Percentiles rank a stretch among this genome's conserved stretches.
Conservation (phyloP, 1,140 invertebrate species). For the Ctenoplectra terminalis region DNA sequence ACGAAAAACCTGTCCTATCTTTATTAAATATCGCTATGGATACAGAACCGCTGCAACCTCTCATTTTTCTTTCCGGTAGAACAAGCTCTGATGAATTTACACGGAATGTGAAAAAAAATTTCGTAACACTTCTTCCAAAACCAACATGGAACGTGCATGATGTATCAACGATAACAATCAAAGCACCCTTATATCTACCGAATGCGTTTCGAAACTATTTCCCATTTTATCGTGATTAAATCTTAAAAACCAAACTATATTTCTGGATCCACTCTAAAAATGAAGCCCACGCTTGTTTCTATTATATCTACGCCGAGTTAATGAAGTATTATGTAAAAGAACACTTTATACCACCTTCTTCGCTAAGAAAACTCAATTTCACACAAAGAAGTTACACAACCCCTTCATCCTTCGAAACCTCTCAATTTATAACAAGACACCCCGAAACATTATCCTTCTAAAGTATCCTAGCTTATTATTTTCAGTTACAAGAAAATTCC, state of each 20-base stretch:
- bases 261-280: neutral
- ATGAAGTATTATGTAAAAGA: too few relatives aligned
- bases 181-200: neutral
- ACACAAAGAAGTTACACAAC: too few relatives aligned
- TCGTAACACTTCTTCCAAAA: neutral
- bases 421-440: too few relatives aligned
- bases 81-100: neutral
- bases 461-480: too few relatives aligned
- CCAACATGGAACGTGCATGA: neutral
- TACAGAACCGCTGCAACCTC: neutral
- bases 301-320: too few relatives aligned
- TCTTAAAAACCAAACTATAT: neutral
- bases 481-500: too few relatives aligned
- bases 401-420: too few relatives aligned
- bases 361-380: too few relatives aligned
- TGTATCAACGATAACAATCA: neutral
- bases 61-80: neutral
- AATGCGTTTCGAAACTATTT: neutral
- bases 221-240: neutral
- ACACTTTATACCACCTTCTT: too few relatives aligned
- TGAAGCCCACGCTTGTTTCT: neutral
- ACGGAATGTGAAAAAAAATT: neutral
- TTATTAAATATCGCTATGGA: neutral
- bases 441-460: too few relatives aligned
- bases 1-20: neutral